Conservation (phyloP, 2,888 invertebrate species). For the Asteroscopus sphinx region DNA sequence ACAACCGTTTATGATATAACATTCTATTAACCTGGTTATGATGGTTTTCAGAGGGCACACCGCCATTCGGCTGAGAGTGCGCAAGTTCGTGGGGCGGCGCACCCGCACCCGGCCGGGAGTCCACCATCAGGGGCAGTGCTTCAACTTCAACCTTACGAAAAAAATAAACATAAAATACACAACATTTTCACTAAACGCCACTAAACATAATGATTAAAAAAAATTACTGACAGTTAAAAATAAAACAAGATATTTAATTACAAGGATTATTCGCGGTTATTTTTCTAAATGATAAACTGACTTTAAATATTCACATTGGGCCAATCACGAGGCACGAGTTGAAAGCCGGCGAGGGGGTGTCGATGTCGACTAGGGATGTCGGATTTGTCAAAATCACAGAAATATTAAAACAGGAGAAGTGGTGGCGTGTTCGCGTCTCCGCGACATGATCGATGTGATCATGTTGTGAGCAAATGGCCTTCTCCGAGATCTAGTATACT, state of each 20-base stretch:
- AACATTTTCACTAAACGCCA: slow-evolving; percentile 1
- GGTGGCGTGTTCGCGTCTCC: no score
- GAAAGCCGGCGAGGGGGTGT: slow-evolving; percentile 11
- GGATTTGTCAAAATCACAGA: no score
- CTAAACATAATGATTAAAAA: slow-evolving; percentile 6
- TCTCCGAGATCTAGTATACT: no score
- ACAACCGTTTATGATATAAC: not conserved
- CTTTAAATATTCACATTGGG: no score
- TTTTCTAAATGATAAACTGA: slow-evolving; percentile 2
- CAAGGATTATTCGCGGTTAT: not conserved
- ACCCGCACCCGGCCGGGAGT: slow-evolving; percentile 81
- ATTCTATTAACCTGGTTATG: slow-evolving; percentile 69
- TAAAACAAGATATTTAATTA: not conserved
- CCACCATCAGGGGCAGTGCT: slow-evolving; percentile 86
- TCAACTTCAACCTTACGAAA: slow-evolving; percentile 79
- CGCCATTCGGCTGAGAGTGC: slow-evolving; percentile 74
- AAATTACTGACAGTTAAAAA: slow-evolving; percentile 39
- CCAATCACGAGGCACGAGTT: slow-evolving; percentile 26
- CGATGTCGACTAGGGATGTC: not conserved
- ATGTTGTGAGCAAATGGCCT: no score
- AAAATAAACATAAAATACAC: slow-evolving; percentile 5
- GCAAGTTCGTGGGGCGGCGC: slow-evolving; percentile 78
- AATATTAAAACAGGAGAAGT: no score
- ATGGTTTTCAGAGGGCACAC: slow-evolving; percentile 68
- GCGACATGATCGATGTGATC: no score